Evolutionary conservation across 2,113 vertebrate species (phyloP).

Genomic region (Tamias sibiricus): DNA sequence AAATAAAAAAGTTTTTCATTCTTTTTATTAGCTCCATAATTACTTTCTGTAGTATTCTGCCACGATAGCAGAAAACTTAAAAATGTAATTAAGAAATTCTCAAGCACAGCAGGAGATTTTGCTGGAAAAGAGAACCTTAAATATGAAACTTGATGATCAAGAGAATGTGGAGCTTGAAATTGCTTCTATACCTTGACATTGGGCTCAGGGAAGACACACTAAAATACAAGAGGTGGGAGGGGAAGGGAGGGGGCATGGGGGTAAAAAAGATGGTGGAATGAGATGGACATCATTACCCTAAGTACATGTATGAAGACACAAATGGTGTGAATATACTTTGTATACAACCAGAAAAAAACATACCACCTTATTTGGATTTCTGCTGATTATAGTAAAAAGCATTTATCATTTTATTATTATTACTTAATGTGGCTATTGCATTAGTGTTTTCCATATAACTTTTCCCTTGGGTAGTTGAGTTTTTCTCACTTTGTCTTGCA

Average conservation of each 20-base stretch:
- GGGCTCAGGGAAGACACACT: not conserved
- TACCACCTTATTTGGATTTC: not conserved
- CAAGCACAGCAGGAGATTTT: slow-evolving; percentile 82
- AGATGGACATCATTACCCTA: too few species aligned
- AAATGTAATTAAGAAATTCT: slow-evolving; percentile 87
- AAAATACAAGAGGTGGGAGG: not conserved
- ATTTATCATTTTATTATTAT: not conserved
- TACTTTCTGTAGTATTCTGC: slow-evolving; percentile 82
- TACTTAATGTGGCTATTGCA: not conserved
- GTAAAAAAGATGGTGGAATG: too few species aligned
- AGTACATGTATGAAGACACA: too few species aligned
- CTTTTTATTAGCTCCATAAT: slow-evolving; percentile 83
- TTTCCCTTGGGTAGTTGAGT: not conserved
- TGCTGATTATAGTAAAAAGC: not conserved
- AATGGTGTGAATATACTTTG: too few species aligned
- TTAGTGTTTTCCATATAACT: not conserved
- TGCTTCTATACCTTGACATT: slow-evolving; percentile 1
- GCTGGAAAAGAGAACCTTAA: slow-evolving; percentile 82
- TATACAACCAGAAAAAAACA: too few species aligned
- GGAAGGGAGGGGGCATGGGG: too few species aligned
- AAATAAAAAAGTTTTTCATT: slow-evolving; percentile 73
- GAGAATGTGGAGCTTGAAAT: slow-evolving; percentile 62
- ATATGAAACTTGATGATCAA: slow-evolving; percentile 73
- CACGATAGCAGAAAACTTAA: slow-evolving; percentile 81
- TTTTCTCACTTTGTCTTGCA: not conserved